Base-by-base conservation (phyloP, 2,888 invertebrate species). In the Uloborus plumipes region DNA sequence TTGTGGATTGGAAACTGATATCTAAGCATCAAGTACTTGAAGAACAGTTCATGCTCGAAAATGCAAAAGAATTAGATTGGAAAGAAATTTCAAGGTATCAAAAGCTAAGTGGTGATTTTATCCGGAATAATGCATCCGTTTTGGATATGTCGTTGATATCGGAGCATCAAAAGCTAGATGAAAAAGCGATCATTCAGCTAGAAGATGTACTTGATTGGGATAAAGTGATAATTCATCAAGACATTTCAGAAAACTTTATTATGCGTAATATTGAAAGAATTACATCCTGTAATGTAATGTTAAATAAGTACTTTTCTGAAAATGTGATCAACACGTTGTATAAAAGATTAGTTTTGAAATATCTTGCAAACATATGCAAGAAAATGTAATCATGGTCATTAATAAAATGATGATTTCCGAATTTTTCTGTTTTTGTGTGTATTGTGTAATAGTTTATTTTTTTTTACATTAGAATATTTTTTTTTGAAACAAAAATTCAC, bases 271-370 rank as follows among this genome's bases (percentile, higher is more conserved):
- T n/a, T 2, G 2, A 53, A 3, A 6, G 53, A 53, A n/a, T 53
- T 16, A 3, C 53, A 53, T 2, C 53, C 15, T 53, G 6, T 53
- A 53, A 53, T 53, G 6, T 53, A 3, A n/a, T 53, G 53, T 53
- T 53, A 53, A 53, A 53, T 7, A 53, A n/a, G 6, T 16, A 53
- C 6, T 2, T 51, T 51, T 53, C 53, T 53, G 53, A 53, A 53
- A 53, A 53, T 53, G 6, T 53, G 2, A 53, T 53, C 3, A 53
- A 53, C 6, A 16, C 53, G 2, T 53, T 53, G 53, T 53, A 53
- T 53, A 53, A 53, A 53, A 53, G 2, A 53, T 53, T 53, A 53
- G 53, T 53, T 15, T 53, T 53, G n/a, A 53, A 53, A 53, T 53
- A 53, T 53, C 53, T 53, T 16, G 53, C 53, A 3, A 2, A 53